A percentile compares a stretch with the other conserved stretches of the same genome.
Evolutionary conservation across 2,888 invertebrate genomes (phyloP).

Genomic region (Thysanoteuthis rhombus): DNA sequence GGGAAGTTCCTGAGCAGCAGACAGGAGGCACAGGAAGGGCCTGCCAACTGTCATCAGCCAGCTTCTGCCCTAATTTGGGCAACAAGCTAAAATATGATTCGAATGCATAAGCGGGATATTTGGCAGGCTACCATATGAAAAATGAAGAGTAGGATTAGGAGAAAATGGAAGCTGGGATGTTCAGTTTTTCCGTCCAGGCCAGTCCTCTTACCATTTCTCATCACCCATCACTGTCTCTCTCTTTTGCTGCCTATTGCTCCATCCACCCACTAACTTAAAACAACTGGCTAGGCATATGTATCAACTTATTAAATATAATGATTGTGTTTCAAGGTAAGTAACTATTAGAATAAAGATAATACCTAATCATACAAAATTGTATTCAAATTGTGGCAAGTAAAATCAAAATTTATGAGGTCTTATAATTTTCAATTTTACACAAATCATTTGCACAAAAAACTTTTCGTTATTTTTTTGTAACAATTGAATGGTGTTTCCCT

Average conservation of each 20-base stretch:
- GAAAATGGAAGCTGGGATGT: slow-evolving; percentile 1
- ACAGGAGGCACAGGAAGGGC: slow-evolving; percentile 21
- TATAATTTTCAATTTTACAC: too few species aligned
- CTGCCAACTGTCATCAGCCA: slow-evolving; percentile 30
- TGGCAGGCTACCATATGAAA: slow-evolving; percentile 28
- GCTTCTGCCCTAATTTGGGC: slow-evolving; percentile 29
- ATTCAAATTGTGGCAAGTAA: neutral
- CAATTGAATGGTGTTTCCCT: neutral
- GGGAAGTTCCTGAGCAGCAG: slow-evolving; percentile 12
- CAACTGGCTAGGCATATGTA: neutral
- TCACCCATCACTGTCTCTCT: slow-evolving; percentile 17
- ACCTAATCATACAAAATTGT: neutral
- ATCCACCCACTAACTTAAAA: neutral
- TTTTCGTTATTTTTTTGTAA: neutral
- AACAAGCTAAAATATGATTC: slow-evolving; percentile 30
- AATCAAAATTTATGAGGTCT: neutral
- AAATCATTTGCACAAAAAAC: neutral
- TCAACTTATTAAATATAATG: neutral
- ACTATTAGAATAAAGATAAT: neutral
- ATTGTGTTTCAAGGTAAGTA: neutral
- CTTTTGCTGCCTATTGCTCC: neutral
- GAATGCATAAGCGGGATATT: slow-evolving; percentile 28
- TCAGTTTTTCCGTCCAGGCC: neutral
- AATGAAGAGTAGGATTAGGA: slow-evolving; percentile 26
- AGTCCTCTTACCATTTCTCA: neutral